Conservation (phyloP, 2,113 vertebrate species). For the Gulo gulo region DNA sequence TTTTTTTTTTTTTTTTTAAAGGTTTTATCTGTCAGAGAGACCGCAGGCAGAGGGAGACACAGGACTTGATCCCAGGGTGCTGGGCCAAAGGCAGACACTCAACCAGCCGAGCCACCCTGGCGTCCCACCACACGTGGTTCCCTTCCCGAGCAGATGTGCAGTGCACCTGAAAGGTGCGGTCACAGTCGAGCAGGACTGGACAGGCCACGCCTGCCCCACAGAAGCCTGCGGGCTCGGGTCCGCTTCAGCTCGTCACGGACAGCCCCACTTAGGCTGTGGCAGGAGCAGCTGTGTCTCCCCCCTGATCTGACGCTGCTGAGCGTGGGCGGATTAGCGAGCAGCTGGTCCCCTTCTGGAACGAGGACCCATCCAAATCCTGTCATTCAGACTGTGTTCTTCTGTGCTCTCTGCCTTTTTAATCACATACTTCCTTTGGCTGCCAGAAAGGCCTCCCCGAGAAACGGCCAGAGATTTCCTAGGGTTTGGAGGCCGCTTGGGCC, state of each 20-base stretch:
- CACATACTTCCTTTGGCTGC: not conserved
- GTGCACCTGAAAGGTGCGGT: not conserved
- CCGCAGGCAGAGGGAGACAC: too few relatives aligned
- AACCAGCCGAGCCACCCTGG: too few relatives aligned
- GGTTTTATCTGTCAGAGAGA: too few relatives aligned
- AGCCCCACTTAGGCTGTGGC: not conserved
- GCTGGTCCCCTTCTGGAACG: not conserved
- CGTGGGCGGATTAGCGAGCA: not conserved
- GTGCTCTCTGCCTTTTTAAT: not conserved
- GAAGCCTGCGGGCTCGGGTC: not conserved
- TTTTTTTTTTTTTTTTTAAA: not conserved
- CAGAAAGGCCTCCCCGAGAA: not conserved
- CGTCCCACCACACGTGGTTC: not conserved
- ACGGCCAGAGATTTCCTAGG: not conserved
- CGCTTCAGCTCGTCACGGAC: not conserved
- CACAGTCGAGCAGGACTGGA: not conserved
- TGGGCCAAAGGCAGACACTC: too few relatives aligned
- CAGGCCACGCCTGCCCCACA: rapidly evolving
- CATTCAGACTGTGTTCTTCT: not conserved
- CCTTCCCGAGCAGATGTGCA: too few relatives aligned
- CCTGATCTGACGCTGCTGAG: not conserved
- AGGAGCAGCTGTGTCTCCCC: not conserved
- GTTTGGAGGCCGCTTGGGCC: not conserved
- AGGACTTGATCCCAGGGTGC: too few relatives aligned
- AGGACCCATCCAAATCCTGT: not conserved